phyloP scores from a whole-genome alignment of 2,113 vertebrate genomes.

The Ctenodactylus gundi region DNA sequence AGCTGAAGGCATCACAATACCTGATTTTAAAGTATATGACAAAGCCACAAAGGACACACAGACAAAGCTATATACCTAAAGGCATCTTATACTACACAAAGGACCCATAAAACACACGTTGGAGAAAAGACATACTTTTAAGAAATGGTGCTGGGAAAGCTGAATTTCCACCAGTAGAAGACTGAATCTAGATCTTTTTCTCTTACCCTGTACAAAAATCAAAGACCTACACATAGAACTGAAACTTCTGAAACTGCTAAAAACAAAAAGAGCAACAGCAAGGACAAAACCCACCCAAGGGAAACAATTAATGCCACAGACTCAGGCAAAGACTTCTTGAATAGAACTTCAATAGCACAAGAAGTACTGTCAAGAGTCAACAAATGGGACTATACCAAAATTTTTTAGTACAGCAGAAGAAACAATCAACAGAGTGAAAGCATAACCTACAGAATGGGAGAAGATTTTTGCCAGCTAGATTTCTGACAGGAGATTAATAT shows the following conservation, averaged over 20 bases:
- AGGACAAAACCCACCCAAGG: too few relatives aligned
- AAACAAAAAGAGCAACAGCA: too few relatives aligned
- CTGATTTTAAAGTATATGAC: neutral
- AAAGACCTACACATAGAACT: neutral
- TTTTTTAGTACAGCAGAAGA: too few relatives aligned
- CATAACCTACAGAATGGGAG: too few relatives aligned
- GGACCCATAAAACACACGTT: neutral
- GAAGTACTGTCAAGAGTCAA: too few relatives aligned
- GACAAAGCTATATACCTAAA: neutral
- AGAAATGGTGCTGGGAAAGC: neutral
- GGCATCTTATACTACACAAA: neutral
- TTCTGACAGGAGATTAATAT: too few relatives aligned
- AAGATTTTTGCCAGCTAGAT: too few relatives aligned
- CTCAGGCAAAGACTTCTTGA: too few relatives aligned
- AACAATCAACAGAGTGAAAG: too few relatives aligned
- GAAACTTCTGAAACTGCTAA: neutral
- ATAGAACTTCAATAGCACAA: too few relatives aligned
- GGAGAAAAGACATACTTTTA: neutral
- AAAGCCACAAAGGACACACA: neutral
- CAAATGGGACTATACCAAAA: too few relatives aligned
- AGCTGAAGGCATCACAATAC: neutral
- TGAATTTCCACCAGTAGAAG: neutral
- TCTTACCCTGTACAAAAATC: neutral
- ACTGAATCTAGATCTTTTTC: neutral
- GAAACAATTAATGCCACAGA: neutral